Conservation (phyloP, 2,888 invertebrate species). For the Resseliella maxima region DNA sequence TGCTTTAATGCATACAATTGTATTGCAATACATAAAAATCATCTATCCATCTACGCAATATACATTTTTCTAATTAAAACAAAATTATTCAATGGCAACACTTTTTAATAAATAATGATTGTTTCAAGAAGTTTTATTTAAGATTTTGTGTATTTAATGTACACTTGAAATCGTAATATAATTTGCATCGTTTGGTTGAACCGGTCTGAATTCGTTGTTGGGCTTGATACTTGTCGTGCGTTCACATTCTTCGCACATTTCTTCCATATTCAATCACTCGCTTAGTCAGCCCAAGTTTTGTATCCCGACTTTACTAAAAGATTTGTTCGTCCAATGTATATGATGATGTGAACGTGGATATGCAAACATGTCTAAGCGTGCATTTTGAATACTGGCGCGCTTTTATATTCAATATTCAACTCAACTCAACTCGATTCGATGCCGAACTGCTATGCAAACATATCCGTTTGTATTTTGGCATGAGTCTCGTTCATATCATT, state of each 20-base stretch:
- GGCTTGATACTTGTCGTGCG: not conserved
- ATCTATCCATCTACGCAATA: not conserved
- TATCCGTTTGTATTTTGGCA: slow-evolving; percentile 10
- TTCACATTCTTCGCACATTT: not conserved
- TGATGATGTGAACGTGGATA: too few relatives aligned
- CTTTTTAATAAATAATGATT: slow-evolving; percentile 50
- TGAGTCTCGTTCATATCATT: not conserved
- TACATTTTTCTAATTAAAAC: slow-evolving; percentile 36
- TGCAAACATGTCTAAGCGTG: too few relatives aligned
- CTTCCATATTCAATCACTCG: too few relatives aligned
- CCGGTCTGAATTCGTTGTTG: not conserved
- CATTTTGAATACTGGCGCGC: too few relatives aligned
- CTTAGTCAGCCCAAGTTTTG: too few relatives aligned
- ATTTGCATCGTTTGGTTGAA: not conserved
- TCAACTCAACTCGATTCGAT: not conserved
- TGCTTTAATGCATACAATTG: not conserved
- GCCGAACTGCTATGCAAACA: not conserved
- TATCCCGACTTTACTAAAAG: too few relatives aligned
- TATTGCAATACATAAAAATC: not conserved
- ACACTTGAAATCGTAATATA: not conserved
- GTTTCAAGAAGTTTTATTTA: slow-evolving; percentile 33
- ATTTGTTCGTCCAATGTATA: too few relatives aligned
- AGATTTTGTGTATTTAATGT: slow-evolving; percentile 47
- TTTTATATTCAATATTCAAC: not conserved
- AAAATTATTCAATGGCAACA: slow-evolving; percentile 48